Percentiles rank a stretch among this genome's conserved stretches.
Conservation (phyloP, 2,797 vertebrate species). For the Avahi laniger region DNA sequence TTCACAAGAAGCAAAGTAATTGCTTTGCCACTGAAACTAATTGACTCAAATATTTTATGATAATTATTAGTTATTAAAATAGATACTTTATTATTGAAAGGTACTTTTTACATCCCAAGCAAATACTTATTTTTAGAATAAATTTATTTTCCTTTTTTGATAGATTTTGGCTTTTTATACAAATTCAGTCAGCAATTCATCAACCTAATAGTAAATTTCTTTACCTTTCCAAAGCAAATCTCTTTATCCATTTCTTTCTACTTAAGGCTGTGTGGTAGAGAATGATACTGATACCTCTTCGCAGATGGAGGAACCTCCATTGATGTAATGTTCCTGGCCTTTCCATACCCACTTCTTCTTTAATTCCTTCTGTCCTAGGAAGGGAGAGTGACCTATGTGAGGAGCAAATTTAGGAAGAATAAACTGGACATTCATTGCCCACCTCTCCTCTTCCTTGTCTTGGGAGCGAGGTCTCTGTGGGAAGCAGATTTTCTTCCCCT, state of each 20-base stretch:
- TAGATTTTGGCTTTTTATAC: not conserved
- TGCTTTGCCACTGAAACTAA: constrained; percentile 11
- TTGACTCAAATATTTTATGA: constrained; percentile 22
- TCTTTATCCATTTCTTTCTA: not conserved
- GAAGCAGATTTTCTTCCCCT: not conserved
- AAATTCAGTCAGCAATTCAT: not conserved
- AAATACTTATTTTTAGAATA: constrained; percentile 58
- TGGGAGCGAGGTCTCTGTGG: not conserved
- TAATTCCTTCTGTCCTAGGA: not conserved
- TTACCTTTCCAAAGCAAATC: not conserved
- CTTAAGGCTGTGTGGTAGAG: not conserved
- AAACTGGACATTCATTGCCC: not conserved
- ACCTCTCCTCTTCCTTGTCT: not conserved
- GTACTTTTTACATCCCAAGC: constrained; percentile 6
- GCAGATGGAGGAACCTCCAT: fast-evolving
- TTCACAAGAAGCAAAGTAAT: not conserved
- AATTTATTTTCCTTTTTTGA: constrained; percentile 61
- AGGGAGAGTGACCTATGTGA: not conserved
- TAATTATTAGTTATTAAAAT: constrained; percentile 61
- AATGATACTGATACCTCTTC: not conserved
- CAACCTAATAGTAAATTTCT: not conserved
- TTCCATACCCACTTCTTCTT: not conserved
- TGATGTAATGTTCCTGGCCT: not conserved
- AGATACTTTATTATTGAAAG: constrained; percentile 61
- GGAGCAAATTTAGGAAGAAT: not conserved